Percentiles rank a stretch among this genome's conserved stretches.
Conservation (phyloP, 2,113 vertebrate species). For the Semicossyphus pulcher region DNA sequence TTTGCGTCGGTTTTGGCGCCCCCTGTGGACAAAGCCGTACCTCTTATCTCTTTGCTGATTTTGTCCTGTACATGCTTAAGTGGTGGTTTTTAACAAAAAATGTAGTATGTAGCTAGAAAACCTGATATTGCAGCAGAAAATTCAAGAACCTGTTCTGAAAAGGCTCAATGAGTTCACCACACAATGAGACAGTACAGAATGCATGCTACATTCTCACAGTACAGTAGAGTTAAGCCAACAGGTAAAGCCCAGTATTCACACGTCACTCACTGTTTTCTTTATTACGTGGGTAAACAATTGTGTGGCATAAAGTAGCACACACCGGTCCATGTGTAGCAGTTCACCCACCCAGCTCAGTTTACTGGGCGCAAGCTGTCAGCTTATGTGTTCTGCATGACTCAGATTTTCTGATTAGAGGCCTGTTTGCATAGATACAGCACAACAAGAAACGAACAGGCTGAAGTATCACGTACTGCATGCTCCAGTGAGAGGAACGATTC, state of each 20-base stretch:
- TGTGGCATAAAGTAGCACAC: conserved; percentile 47
- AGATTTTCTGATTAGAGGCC: conserved; percentile 74
- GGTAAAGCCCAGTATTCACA: conserved; percentile 14
- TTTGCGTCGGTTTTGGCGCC: too few species aligned
- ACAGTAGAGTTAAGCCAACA: conserved; percentile 20
- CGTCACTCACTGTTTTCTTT: conserved; percentile 28
- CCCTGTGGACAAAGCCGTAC: too few species aligned
- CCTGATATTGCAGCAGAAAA: neutral
- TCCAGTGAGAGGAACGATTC: conserved; percentile 39
- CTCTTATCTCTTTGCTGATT: too few species aligned
- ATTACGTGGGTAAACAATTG: conserved; percentile 34
- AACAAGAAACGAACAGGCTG: conserved; percentile 63
- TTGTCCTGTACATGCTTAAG: too few species aligned
- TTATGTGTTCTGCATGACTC: conserved; percentile 77
- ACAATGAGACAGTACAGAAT: neutral
- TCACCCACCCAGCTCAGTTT: conserved; percentile 33
- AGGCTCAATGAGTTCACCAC: neutral
- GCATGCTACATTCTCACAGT: conserved; percentile 9
- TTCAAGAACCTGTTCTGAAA: neutral
- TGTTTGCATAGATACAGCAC: conserved; percentile 74
- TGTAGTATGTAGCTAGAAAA: too few species aligned
- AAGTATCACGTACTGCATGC: conserved; percentile 41
- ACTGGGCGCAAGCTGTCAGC: conserved; percentile 54
- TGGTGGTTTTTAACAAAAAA: too few species aligned
- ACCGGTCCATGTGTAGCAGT: conserved; percentile 24